These are phyloP conservation scores for Schizopygopsis pylzovi DNA, from an alignment of 2,797 vertebrate genomes.

Conservation along the genomic window DNA sequence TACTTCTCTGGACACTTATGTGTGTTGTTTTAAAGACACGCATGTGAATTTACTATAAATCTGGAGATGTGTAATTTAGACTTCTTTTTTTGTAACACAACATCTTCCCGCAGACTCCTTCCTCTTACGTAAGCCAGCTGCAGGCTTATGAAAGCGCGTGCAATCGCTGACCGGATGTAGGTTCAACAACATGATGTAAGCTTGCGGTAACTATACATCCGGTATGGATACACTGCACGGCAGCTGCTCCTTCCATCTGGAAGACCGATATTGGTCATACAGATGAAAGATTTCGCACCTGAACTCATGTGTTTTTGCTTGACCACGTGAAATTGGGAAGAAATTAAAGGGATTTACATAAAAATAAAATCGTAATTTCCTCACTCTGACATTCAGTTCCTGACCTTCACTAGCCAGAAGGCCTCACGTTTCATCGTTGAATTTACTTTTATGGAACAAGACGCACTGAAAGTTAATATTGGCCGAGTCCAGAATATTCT, in stretches of 20 bases:
- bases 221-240: background rate
- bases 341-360: background rate
- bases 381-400: background rate
- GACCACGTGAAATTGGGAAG: background rate
- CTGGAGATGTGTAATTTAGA: background rate
- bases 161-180: slow-evolving; percentile 9
- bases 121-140: background rate
- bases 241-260: background rate
- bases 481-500: background rate
- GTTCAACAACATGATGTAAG: slow-evolving; percentile 13
- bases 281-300: no score
- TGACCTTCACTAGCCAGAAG: background rate
- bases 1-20: background rate
- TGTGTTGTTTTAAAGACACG: background rate
- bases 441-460: background rate
- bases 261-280: no score
- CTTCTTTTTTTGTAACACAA: background rate
- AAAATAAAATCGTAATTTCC: background rate
- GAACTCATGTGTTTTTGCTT: no score
- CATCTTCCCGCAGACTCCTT: background rate
- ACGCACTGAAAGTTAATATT: background rate
- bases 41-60: background rate
- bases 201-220: slow-evolving; percentile 11
- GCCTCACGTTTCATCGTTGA: background rate
- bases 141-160: slow-evolving; percentile 33